Evolutionary conservation across 2,113 vertebrate genomes (phyloP), one percentile per base, ranked within the genome.

Genomic region (Helogale parvula): DNA sequence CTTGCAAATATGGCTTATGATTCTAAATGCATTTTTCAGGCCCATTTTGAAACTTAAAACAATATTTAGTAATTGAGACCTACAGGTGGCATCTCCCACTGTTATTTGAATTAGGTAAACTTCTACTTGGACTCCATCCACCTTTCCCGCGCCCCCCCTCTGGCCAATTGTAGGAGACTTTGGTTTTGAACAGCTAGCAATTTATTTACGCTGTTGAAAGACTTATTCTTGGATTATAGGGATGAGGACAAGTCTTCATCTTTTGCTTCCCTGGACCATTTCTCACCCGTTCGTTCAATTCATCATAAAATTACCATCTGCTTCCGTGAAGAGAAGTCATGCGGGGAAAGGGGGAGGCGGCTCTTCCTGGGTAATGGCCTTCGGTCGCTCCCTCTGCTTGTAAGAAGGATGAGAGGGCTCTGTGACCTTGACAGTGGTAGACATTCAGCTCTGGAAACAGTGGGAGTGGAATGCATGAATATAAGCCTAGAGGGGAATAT

Each of bases 181-280:
- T 54, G 38, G 1, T 90, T 96, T 89, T 60, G n/a, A 76, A 69
- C 27, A 68, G 21, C 3, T 93, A 8, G 80, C 27, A 38, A 47
- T 84, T 89, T 41, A 86, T 66, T 85, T 68, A 41, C 74, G 1
- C 6, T 69, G 21, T 38, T 82, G 63, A 81, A 85, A 79, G 81
- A 94, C 57, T 89, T 60, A 38, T 97, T 88, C 87, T 90, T 94
- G 38, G 19, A n/a, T 79, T 95, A 95, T 72, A n/a, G n/a, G 33
- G 52, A 71, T 72, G 66, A 88, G 27, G 17, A 82, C 54, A 54
- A 16, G 66, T 93, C 50, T 12, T 93, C 11, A 66, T 90, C 29
- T 74, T 86, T 96, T 82, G 25, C 25, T 93, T 91, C 60, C 54
- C 72, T 93, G 88, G 79, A 88, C 50, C 72, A 12, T 95, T 92